Conservation (phyloP, 2,113 vertebrate species). For the Apteryx owenii region DNA sequence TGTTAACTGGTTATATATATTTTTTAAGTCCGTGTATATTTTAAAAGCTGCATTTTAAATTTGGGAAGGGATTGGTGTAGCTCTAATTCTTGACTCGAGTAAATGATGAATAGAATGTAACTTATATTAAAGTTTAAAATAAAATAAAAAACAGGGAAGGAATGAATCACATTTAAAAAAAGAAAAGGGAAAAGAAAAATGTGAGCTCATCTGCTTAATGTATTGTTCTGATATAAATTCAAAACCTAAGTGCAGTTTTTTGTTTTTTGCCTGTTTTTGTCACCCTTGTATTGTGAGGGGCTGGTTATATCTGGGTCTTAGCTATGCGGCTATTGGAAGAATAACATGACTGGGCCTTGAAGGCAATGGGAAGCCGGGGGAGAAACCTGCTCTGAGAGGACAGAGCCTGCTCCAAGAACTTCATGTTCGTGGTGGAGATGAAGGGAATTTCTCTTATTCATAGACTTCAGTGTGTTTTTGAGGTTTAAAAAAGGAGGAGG, state of each 20-base stretch:
- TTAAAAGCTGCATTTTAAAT: neutral
- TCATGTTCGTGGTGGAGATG: fast-evolving
- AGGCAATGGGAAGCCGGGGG: neutral
- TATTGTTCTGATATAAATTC: neutral
- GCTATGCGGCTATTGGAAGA: neutral
- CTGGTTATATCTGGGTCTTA: neutral
- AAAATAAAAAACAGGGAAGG: neutral
- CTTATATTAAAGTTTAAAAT: neutral
- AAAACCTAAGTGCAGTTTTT: neutral
- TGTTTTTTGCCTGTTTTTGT: neutral
- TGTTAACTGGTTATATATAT: neutral
- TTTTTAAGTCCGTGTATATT: neutral
- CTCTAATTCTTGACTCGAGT: neutral
- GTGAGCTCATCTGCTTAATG: neutral
- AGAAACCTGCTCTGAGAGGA: neutral
- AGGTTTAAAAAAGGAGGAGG: neutral
- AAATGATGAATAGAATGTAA: neutral
- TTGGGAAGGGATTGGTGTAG: neutral
- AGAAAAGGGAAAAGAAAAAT: neutral
- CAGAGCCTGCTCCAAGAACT: neutral
- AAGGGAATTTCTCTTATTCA: neutral
- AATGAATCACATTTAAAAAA: neutral
- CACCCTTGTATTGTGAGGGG: neutral
- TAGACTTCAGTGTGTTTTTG: neutral
- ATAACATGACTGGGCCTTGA: neutral